Conservation (phyloP, 2,113 vertebrate species). For the Aspiorhynchus laticeps region DNA sequence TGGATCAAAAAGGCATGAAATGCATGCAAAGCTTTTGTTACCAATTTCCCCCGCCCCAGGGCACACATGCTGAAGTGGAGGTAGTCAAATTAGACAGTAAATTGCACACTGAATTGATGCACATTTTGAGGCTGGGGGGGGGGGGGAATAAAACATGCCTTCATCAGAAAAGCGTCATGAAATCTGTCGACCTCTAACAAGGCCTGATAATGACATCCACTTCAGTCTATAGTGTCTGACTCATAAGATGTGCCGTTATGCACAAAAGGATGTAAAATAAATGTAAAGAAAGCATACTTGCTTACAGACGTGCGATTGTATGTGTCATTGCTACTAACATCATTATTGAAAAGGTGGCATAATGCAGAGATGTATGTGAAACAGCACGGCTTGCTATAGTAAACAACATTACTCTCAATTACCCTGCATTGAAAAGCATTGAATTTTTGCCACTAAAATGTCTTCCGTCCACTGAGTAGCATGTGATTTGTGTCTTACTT, state of each 20-base stretch:
- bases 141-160: not conserved
- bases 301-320: not conserved
- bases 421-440: constrained; percentile 15
- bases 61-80: constrained; percentile 58
- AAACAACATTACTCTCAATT: constrained; percentile 36
- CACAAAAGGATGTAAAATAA: not conserved
- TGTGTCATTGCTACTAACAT: not conserved
- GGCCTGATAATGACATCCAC: not conserved
- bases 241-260: not conserved
- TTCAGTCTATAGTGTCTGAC: not conserved
- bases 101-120: constrained; percentile 66
- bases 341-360: not conserved
- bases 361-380: not conserved
- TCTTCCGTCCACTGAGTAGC: constrained; percentile 2
- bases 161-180: not conserved
- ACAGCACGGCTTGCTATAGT: not conserved
- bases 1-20: constrained; percentile 60
- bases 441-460: constrained; percentile 1
- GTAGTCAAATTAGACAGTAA: constrained; percentile 69
- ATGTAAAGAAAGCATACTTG: not conserved
- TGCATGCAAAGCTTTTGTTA: constrained; percentile 59
- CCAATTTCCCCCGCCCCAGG: constrained; percentile 59
- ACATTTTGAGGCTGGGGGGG: not conserved
- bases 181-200: not conserved
- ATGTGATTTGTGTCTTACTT: constrained; percentile 33